These are phyloP conservation scores for Cataglyphis rosenhaueri DNA, from an alignment of 2,888 invertebrate species.

Conservation along the genomic window DNA sequence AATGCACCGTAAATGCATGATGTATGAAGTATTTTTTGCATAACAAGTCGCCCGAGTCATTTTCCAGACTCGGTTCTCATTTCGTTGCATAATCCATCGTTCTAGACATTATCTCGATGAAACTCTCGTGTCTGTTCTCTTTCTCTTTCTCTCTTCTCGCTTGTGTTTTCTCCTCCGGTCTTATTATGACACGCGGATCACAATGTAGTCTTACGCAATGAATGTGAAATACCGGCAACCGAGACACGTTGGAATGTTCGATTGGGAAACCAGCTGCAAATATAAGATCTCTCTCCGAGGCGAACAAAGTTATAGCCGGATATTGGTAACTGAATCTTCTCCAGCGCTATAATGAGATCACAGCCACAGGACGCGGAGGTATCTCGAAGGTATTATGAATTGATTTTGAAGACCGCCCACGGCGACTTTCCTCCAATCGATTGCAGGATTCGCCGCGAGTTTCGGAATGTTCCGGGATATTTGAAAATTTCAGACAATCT, in stretches of 20 bases:
- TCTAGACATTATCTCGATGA: slow-evolving; percentile 35
- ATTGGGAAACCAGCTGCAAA: slow-evolving; percentile 38
- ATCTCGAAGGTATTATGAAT: slow-evolving; percentile 52
- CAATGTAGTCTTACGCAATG: slow-evolving; percentile 33
- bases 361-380: slow-evolving; percentile 39
- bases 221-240: slow-evolving; percentile 34
- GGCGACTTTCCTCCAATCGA: slow-evolving; percentile 51
- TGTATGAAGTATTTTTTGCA: background rate
- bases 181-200: slow-evolving; percentile 26
- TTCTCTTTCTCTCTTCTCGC: background rate
- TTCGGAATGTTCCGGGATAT: slow-evolving; percentile 53
- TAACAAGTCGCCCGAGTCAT: background rate
- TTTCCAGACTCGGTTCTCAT: slow-evolving; percentile 7
- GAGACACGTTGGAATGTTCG: slow-evolving; percentile 31
- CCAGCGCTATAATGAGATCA: slow-evolving; percentile 43
- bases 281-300: slow-evolving; percentile 27
- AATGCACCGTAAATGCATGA: background rate
- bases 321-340: slow-evolving; percentile 52
- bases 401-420: slow-evolving; percentile 52
- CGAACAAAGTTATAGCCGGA: slow-evolving; percentile 34
- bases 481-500: slow-evolving; percentile 53
- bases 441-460: slow-evolving; percentile 46
- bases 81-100: slow-evolving; percentile 34
- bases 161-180: slow-evolving; percentile 9
- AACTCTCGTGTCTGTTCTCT: background rate